phyloP scores from a whole-genome alignment of 2,797 vertebrate genomes.

The Hoplostethus atlanticus region DNA sequence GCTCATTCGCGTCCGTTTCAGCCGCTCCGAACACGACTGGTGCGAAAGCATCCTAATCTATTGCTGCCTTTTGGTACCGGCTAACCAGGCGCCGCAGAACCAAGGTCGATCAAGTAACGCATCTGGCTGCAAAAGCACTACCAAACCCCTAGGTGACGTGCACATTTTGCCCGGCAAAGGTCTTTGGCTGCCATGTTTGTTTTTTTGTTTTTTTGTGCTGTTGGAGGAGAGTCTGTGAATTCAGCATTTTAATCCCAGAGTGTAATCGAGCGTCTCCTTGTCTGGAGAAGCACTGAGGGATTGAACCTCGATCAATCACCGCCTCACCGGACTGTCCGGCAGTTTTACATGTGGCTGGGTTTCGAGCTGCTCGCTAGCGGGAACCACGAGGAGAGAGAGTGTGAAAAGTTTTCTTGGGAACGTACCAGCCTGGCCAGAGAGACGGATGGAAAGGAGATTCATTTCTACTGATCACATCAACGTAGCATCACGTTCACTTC shows the following conservation, averaged over 20 bases:
- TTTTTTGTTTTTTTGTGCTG: background rate
- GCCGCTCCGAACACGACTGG: background rate
- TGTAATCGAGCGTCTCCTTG: slow-evolving; percentile 78
- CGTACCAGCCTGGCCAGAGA: background rate
- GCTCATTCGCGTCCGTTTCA: slow-evolving; percentile 34
- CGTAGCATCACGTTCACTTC: slow-evolving; percentile 19
- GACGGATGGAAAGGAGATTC: background rate
- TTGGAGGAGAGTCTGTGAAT: slow-evolving; percentile 67
- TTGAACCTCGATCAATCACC: slow-evolving; percentile 76
- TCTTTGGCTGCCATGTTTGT: slow-evolving; percentile 45
- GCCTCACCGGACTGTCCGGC: slow-evolving; percentile 67
- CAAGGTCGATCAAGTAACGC: background rate
- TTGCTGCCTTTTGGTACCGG: slow-evolving; percentile 17
- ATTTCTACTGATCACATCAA: slow-evolving; percentile 57
- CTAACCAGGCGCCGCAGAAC: background rate
- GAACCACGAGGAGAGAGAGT: slow-evolving; percentile 38
- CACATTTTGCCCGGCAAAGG: slow-evolving; percentile 45
- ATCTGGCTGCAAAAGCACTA: too few species aligned
- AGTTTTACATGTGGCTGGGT: slow-evolving; percentile 71
- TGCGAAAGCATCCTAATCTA: background rate
- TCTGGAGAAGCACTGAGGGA: slow-evolving; percentile 74
- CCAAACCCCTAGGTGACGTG: slow-evolving; percentile 30
- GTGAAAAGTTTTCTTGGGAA: slow-evolving; percentile 47
- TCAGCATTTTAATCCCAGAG: slow-evolving; percentile 79
- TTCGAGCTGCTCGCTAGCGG: slow-evolving; percentile 34